Evolutionary conservation across 1,140 invertebrate species (phyloP), one percentile per base, ranked within the genome.

Genomic region (Euschistus heros): DNA sequence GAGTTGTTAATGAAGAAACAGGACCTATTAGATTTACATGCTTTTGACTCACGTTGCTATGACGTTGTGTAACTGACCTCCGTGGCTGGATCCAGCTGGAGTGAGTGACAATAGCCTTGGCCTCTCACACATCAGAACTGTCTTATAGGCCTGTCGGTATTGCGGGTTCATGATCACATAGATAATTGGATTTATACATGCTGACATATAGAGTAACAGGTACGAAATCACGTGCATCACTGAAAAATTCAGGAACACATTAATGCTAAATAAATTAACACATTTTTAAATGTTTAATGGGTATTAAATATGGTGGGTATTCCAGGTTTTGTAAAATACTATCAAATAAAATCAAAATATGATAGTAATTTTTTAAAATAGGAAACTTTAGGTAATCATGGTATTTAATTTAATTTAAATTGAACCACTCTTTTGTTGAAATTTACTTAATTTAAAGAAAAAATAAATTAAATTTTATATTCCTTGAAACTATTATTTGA

Each of bases 111-210:
- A 26, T 46, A 71, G 60, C 14, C 71, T 20, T 0, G 69, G 70
- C 33, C 68, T 63, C n/a, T 63, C 46, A 60, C 72, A 74, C n/a
- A 69, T 69, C 5, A 81, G 66, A n/a, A 80, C 75, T 13, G 74
- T 72, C 70, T 75, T 75, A 71, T 82, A 82, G 2, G 81, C 81
- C 65, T 76, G 74, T 55, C 81, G 71, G 69, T 82, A 83, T 66
- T 82, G 80, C 46, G 77, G 76, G 72, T 82, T 82, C 77, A 82
- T 81, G 37, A 81, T 79, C 13, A 82, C 81, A 67, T 83, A 83
- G 52, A 83, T 80, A 17, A 83, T 75, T 0, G 81, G 81, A 72
- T 83, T 83, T 59, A 82, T 76, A 66, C 79, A 80, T 0, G 79
- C 77, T 30, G 78, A 80, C 26, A 80, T 66, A 70, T 82, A 84